A percentile compares a stretch with the other conserved stretches of the same genome.
phyloP scores from a whole-genome alignment of 2,888 invertebrate species.

The Andrena bicolor region DNA sequence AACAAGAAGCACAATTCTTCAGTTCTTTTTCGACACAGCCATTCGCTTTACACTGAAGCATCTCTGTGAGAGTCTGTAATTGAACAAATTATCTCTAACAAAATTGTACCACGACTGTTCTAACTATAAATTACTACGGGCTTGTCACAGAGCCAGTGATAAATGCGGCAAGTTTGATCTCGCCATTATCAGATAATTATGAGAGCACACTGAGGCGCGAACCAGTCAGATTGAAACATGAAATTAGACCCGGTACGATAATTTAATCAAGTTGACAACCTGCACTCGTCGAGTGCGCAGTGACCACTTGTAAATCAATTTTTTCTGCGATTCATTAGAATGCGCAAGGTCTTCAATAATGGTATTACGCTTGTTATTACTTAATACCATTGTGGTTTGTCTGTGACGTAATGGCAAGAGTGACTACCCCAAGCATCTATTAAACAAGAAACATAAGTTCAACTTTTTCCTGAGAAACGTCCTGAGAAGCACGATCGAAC shows the following conservation, averaged over 20 bases:
- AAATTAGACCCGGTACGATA: constrained; percentile 33
- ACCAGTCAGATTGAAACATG: constrained; percentile 6
- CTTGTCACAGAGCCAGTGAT: not conserved
- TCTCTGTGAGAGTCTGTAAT: not conserved
- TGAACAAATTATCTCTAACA: not conserved
- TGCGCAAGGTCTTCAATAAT: not conserved
- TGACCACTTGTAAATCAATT: constrained; percentile 18
- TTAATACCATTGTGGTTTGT: not conserved
- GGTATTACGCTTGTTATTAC: not conserved
- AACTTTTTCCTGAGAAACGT: not conserved
- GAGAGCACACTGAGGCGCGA: constrained; percentile 1
- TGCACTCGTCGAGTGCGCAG: not conserved
- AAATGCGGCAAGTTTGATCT: constrained; percentile 18
- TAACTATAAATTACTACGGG: not conserved
- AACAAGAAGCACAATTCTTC: not conserved
- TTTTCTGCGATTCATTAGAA: constrained; percentile 10
- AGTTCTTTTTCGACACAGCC: too few species aligned
- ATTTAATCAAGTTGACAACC: constrained; percentile 36
- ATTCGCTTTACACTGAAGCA: not conserved
- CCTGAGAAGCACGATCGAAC: not conserved
- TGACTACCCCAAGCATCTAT: not conserved
- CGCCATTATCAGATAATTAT: constrained; percentile 26
- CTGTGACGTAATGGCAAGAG: not conserved
- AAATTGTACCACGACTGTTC: too few species aligned
- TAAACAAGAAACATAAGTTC: not conserved